Base-by-base conservation (phyloP, 2,113 vertebrate genomes). In the Hippopotamus amphibius region DNA sequence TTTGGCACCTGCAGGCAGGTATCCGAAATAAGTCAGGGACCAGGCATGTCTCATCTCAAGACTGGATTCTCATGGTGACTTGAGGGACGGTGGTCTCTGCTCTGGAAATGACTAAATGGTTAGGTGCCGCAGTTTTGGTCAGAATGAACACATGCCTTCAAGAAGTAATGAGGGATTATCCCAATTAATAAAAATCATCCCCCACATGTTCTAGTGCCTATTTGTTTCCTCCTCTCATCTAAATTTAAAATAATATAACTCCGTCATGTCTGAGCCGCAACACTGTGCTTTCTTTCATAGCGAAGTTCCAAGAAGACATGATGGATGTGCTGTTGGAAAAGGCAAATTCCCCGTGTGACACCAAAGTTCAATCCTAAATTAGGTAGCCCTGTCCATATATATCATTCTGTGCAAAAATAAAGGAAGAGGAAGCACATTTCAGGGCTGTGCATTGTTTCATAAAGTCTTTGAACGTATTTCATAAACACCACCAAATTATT, bases 21-120 rank as follows among this genome's bases (percentile, higher is more conserved):
- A 37, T 37, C 37, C 37, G 37, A 37, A 37, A 37, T 37, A 37
- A 37, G 37, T 37, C 37, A 37, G 37, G 37, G 37, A 37, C 37
- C 37, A 37, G 37, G 37, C 37, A 37, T 37, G 2, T 37, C 37
- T 37, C 37, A 37, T 37, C 37, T 37, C 37, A 37, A 37, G 37
- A 37, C 37, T 37, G 37, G 37, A 59, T 3, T 17, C 30, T 71
- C 50, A 5, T 0, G 8, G 19, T 4, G 81, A 65, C 61, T 19
- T 46, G 19, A 0, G 2, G 4, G 7, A 10, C 55, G 0, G 5
- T 1, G 5, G n/a, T 28, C 17, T 55, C 80, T 43, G 10, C 30
- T 43, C 53, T 65, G 66, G 21, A 72, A 82, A 57, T 33, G 22
- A 7, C 6, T 2, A 22, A 7, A n/a, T 14, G 11, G 74, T 57